Conservation (phyloP, 2,113 vertebrate species). For the Monopterus albus region DNA sequence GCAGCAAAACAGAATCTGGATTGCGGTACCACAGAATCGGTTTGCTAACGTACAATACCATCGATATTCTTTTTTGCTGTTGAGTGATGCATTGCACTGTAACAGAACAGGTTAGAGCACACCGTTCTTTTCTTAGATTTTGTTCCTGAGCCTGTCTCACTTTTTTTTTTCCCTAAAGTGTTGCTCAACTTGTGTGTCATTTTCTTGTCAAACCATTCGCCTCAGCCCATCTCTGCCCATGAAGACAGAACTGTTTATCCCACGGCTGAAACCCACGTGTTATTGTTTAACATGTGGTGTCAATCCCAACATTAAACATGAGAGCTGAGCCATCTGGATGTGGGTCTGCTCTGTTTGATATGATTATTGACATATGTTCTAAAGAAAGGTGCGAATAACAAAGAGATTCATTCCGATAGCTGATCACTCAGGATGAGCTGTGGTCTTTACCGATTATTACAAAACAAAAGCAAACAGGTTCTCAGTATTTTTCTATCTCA, state of each 20-base stretch:
- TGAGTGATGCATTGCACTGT: slow-evolving; percentile 45
- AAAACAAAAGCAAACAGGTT: background rate
- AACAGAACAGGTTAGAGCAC: slow-evolving; percentile 17
- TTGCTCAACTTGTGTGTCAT: slow-evolving; percentile 19
- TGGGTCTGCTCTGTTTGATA: slow-evolving; percentile 32
- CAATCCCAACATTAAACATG: slow-evolving; percentile 45
- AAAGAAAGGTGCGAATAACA: slow-evolving; percentile 15
- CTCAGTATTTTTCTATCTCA: background rate
- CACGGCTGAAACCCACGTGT: slow-evolving; percentile 50
- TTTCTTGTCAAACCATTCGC: slow-evolving; percentile 25
- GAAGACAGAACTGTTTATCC: slow-evolving; percentile 34
- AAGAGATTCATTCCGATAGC: background rate
- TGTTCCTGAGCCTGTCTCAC: slow-evolving; percentile 1
- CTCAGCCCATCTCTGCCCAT: slow-evolving; percentile 25
- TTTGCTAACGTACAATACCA: slow-evolving; percentile 37
- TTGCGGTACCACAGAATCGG: slow-evolving; percentile 24
- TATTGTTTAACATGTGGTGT: slow-evolving; percentile 51
- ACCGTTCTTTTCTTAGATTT: background rate
- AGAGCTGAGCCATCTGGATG: slow-evolving; percentile 59
- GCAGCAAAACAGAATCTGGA: background rate
- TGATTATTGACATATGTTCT: slow-evolving; percentile 24
- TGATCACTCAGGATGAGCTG: background rate
- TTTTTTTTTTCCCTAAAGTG: background rate
- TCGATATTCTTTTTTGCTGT: slow-evolving; percentile 49
- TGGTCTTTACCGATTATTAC: background rate